Evolutionary conservation across 2,797 vertebrate species (phyloP).

Genomic region (Cryptoprocta ferox): DNA sequence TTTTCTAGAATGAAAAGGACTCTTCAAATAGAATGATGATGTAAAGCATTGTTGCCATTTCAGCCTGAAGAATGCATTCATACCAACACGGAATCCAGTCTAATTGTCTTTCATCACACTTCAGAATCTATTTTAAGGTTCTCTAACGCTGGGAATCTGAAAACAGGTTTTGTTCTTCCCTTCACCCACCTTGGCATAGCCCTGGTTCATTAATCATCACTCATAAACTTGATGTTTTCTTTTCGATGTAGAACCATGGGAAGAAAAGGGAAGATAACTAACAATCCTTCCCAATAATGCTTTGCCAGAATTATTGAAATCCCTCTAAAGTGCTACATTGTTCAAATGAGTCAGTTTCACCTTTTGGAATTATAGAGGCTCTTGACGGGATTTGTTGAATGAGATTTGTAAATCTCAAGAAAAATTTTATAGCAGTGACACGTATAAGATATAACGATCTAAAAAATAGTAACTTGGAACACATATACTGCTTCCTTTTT

Average conservation of each 20-base stretch:
- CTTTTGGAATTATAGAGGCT: background rate
- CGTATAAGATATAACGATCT: background rate
- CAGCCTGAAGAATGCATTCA: background rate
- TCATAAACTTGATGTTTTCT: background rate
- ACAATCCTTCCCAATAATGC: background rate
- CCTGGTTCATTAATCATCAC: background rate
- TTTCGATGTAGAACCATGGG: background rate
- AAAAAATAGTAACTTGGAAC: background rate
- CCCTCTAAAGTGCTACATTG: too few species aligned
- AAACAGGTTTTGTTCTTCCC: background rate
- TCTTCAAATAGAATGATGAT: background rate
- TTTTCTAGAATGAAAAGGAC: background rate
- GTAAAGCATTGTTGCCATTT: background rate
- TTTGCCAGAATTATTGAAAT: background rate
- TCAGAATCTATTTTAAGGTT: background rate
- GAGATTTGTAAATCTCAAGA: background rate
- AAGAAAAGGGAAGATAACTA: background rate
- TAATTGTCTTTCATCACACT: background rate
- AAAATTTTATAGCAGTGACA: background rate
- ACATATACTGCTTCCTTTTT: background rate
- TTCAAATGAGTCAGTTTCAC: background rate
- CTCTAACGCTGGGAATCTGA: background rate
- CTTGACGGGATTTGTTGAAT: conserved; percentile 12
- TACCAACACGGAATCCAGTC: background rate
- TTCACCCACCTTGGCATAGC: background rate